A percentile compares a stretch with the other conserved stretches of the same genome.
phyloP scores from a whole-genome alignment of 2,797 vertebrate genomes.

The Enteromius fasciolatus region DNA sequence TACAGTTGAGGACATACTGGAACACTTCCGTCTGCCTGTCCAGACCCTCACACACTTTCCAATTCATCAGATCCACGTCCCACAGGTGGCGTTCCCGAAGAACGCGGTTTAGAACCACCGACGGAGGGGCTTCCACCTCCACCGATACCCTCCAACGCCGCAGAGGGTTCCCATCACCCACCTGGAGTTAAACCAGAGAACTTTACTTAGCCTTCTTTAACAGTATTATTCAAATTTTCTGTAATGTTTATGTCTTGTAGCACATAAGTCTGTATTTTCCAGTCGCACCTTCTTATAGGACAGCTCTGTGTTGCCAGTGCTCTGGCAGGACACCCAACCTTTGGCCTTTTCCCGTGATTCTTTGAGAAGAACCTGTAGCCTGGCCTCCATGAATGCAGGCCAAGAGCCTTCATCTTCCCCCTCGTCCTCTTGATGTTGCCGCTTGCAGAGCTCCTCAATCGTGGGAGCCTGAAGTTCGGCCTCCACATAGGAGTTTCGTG shows the following conservation, averaged over 20 bases:
- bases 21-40: slow-evolving; percentile 95
- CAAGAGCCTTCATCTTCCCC: slow-evolving; percentile 88
- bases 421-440: slow-evolving; percentile 85
- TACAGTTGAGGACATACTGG: slow-evolving; percentile 91
- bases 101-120: slow-evolving; percentile 92
- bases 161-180: slow-evolving; percentile 92
- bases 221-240: background rate
- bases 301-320: slow-evolving; percentile 88
- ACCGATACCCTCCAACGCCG: slow-evolving; percentile 90
- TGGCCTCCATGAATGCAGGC: slow-evolving; percentile 83
- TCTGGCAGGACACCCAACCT: slow-evolving; percentile 90
- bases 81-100: slow-evolving; percentile 95
- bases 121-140: slow-evolving; percentile 94
- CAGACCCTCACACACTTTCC: slow-evolving; percentile 90
- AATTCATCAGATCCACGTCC: slow-evolving; percentile 95
- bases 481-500: slow-evolving; percentile 89
- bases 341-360: slow-evolving; percentile 94
- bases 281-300: slow-evolving; percentile 90
- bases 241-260: background rate
- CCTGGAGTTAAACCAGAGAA: slow-evolving; percentile 70
- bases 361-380: slow-evolving; percentile 88
- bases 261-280: background rate
- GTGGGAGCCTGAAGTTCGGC: slow-evolving; percentile 88
- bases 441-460: slow-evolving; percentile 87
- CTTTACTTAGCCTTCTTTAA: background rate